These are phyloP conservation scores for Oeneis ivallda DNA, from an alignment of 2,888 invertebrate genomes.

Conservation along the genomic window DNA sequence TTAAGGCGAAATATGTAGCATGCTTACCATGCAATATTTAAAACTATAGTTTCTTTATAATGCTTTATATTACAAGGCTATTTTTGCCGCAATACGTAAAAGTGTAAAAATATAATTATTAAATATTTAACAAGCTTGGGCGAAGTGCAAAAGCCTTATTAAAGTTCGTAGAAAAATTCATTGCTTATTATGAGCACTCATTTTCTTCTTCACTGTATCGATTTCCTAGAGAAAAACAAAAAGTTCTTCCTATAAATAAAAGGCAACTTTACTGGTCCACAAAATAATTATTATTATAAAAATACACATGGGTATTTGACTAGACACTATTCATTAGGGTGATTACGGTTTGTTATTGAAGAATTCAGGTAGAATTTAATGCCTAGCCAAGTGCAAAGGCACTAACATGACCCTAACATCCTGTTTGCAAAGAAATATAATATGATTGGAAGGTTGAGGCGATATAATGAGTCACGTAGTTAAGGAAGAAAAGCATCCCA, in stretches of 20 bases:
- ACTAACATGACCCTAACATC: not conserved
- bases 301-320: too few species aligned
- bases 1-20: not conserved
- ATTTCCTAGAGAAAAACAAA: too few species aligned
- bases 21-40: slow-evolving; percentile 2
- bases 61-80: slow-evolving; percentile 19
- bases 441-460: not conserved
- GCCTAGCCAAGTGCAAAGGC: too few species aligned
- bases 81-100: slow-evolving; percentile 22
- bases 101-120: slow-evolving; percentile 6
- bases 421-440: slow-evolving; percentile 1
- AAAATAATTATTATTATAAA: too few species aligned
- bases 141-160: not conserved
- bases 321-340: too few species aligned
- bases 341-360: too few species aligned
- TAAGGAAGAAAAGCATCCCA: not conserved
- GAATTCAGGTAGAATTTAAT: too few species aligned
- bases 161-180: not conserved
- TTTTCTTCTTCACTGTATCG: too few species aligned
- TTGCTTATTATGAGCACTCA: too few species aligned
- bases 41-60: slow-evolving; percentile 8
- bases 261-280: too few species aligned
- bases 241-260: too few species aligned
- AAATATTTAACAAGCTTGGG: not conserved
- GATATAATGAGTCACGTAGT: not conserved